Base-by-base conservation (phyloP, 2,797 vertebrate genomes). In the Rhincodon typus region DNA sequence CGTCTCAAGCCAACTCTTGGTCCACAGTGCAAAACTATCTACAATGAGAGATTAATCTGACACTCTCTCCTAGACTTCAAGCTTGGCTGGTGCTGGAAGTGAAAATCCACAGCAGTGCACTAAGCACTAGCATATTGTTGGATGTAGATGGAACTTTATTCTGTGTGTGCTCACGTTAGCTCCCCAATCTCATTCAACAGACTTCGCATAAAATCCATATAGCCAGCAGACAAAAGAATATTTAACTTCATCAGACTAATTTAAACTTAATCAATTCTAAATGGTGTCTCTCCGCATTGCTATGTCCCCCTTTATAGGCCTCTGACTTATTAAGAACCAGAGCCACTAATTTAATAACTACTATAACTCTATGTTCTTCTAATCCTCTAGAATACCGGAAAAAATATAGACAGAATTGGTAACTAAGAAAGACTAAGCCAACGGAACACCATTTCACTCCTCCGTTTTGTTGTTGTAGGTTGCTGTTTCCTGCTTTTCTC, bases 41-140 rank as follows among this genome's bases (percentile, higher is more conserved):
- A 90, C 38, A 34, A 90, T 90, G 87, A 90, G 87, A 66, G 53
- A 62, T n/a, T 34, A 62, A 62, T 34, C 30, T 62, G 87, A 27
- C 30, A 34, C 12, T 90, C 87, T 12, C 30, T 5, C 50, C 53
- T 53, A 90, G 87, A 90, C 34, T 21, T 34, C 87, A 62, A n/a
- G 13, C 17, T 5, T 90, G 57, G 53, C 34, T 17, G 17, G 57
- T 34, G 34, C 87, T 53, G 62, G 87, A 19, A 62, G n/a, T 90
- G 87, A 62, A 90, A 62, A 34, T 53, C 30, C 30, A 62, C 15
- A 19, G 30, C 57, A 30, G 17, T 90, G 7, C 27, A 17, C 27
- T 90, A 62, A n/a, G 87, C 87, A 90, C 53, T n/a, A 62, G 86
- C 86, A 88, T 19, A 88, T 88, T 50, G 50, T 57, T 88, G 50